Percentiles rank a stretch among this genome's conserved stretches.
Evolutionary conservation across 2,888 invertebrate genomes (phyloP).

Genomic region (Phorcus lineatus): DNA sequence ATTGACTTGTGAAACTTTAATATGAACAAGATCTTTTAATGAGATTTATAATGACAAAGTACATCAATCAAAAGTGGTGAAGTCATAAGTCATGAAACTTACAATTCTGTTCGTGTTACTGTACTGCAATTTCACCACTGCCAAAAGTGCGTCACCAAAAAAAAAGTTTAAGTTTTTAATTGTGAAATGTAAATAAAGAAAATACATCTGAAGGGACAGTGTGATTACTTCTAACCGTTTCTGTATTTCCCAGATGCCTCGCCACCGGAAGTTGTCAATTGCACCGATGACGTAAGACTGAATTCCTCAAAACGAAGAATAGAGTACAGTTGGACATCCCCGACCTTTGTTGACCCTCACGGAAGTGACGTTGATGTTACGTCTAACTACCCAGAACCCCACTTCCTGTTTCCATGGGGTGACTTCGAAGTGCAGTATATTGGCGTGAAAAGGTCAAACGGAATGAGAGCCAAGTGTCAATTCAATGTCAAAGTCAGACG

Average conservation of each 20-base stretch:
- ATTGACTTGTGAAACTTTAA: too few species aligned
- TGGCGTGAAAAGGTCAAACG: conserved; percentile 15
- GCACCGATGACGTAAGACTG: conserved; percentile 12
- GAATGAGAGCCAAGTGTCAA: conserved; percentile 6
- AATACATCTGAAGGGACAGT: too few species aligned
- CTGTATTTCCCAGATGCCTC: conserved; percentile 5
- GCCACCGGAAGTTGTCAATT: conserved; percentile 17
- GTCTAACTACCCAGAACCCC: conserved; percentile 14
- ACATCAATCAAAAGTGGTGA: too few species aligned
- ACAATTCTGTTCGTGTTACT: too few species aligned
- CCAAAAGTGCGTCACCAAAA: too few species aligned
- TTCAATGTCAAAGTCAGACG: conserved; percentile 21
- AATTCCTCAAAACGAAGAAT: background rate
- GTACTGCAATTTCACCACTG: too few species aligned
- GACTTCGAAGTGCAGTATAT: conserved; percentile 23
- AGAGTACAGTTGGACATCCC: background rate
- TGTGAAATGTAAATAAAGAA: too few species aligned
- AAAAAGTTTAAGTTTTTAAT: too few species aligned
- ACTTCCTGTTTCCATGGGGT: conserved; percentile 27
- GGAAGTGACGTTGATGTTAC: conserved; percentile 1
- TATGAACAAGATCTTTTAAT: too few species aligned
- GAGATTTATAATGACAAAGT: too few species aligned
- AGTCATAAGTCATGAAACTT: too few species aligned
- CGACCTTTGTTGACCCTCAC: conserved; percentile 16
- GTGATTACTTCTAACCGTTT: too few species aligned